These are phyloP conservation scores for Hirtodrosophila histrioides DNA, from an alignment of 2,888 invertebrate species.

Conservation along the genomic window DNA sequence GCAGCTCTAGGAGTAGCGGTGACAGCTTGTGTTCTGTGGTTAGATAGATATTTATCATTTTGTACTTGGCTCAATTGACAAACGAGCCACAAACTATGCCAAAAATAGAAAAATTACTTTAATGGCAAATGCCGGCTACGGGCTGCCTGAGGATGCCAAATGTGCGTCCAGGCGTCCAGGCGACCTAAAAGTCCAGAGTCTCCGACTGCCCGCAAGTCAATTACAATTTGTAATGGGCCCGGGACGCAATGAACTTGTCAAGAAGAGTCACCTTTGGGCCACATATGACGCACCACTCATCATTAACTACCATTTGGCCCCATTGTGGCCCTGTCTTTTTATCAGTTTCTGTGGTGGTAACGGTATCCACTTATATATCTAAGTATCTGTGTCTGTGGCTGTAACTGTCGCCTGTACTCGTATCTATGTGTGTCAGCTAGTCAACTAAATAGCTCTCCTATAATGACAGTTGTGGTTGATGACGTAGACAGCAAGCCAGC, in stretches of 20 bases:
- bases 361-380: slow-evolving; percentile 11
- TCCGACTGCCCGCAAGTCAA: slow-evolving; percentile 42
- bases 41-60: slow-evolving; percentile 70
- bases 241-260: slow-evolving; percentile 49
- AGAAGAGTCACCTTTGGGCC: slow-evolving; percentile 28
- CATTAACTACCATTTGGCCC: slow-evolving; percentile 39
- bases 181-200: slow-evolving; percentile 11
- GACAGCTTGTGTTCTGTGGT: slow-evolving; percentile 14
- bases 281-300: slow-evolving; percentile 17
- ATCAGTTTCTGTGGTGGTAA: slow-evolving; percentile 13
- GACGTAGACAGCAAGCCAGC: slow-evolving; percentile 11
- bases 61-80: slow-evolving; percentile 65
- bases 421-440: slow-evolving; percentile 70
- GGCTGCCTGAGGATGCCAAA: slow-evolving; percentile 11
- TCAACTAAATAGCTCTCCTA: slow-evolving; percentile 50
- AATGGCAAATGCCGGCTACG: slow-evolving; percentile 24
- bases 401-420: slow-evolving; percentile 12
- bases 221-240: slow-evolving; percentile 56
- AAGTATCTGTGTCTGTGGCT: slow-evolving; percentile 13
- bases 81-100: slow-evolving; percentile 46
- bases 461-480: slow-evolving; percentile 41
- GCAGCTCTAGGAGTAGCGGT: slow-evolving; percentile 3
- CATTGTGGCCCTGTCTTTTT: slow-evolving; percentile 29
- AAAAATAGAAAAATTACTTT: slow-evolving; percentile 66
- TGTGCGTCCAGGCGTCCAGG: no score